Conservation (phyloP, 2,888 invertebrate species). For the Labia minor region DNA sequence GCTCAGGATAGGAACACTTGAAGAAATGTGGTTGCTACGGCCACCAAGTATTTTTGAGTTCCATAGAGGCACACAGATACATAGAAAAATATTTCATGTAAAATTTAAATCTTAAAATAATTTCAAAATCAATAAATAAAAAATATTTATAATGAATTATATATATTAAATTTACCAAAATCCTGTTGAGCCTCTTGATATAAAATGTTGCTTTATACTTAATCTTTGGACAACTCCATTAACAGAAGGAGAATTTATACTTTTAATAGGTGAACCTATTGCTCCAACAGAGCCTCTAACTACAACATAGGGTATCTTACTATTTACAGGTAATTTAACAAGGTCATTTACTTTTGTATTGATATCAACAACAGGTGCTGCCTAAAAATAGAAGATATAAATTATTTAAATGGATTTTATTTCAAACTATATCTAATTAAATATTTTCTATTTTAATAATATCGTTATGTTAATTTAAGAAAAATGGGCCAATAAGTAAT, state of each 20-base stretch:
- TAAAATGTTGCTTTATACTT: slow-evolving; percentile 69
- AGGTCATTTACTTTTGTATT: slow-evolving; percentile 51
- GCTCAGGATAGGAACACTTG: no score
- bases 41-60: no score
- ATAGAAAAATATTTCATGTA: no score
- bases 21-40: no score
- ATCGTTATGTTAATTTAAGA: no score
- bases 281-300: slow-evolving; percentile 65
- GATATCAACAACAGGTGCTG: slow-evolving; percentile 57
- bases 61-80: no score
- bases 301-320: slow-evolving; percentile 61
- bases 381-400: slow-evolving; percentile 39
- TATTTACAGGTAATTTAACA: slow-evolving; percentile 49
- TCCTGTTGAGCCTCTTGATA: slow-evolving; percentile 71
- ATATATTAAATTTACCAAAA: slow-evolving; percentile 48
- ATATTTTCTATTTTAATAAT: no score
- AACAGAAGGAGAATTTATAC: slow-evolving; percentile 59
- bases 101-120: no score
- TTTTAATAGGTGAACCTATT: slow-evolving; percentile 61
- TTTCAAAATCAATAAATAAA: no score
- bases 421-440: no score
- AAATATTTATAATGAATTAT: neutral
- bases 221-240: slow-evolving; percentile 70
- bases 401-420: neutral
- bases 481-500: no score